Base-by-base conservation (phyloP, 1,140 invertebrate species). In the Piezodorus guildinii region DNA sequence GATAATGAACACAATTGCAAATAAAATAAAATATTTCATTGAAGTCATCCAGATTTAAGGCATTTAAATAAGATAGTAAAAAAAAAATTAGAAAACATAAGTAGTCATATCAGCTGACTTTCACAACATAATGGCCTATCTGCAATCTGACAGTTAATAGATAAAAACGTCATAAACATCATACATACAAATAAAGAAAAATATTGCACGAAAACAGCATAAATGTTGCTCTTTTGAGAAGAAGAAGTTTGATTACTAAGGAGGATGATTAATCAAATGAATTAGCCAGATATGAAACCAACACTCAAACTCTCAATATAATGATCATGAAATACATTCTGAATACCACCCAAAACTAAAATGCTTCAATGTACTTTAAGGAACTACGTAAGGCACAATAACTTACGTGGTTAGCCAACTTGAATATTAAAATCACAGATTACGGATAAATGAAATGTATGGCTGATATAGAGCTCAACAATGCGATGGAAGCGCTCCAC, bases 381-480 rank as follows among this genome's bases (percentile, higher is more conserved):
- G 60, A 9, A n/a, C n/a, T 10, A 17, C 5, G 45, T 10, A 14
- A 39, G 8, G n/a, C 9, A 21, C 3, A 54, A 39, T 16, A 60
- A 64, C 63, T 64, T 64, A 64, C 63, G 63, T 64, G 45, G 54
- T 64, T 64, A 45, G 63, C 52, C 52, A 59, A 64, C 30, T 54
- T 64, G 63, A 51, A 64, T 64, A 44, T 59, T 64, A 64, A 59
- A 51, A 52, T 30, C n/a, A 52, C 51, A n/a, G 46, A 63, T 52
- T 63, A 39, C 25, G 52, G 54, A 58, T 64, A 51, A 59, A 44
- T 60, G 58, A 4, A 60, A 16, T 44, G 58, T n/a, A 30, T 39
- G 44, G 58, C 19, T 64, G 27, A 56, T 52, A 59, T 17, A 27
- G 51, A 23, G 51, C 27, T 63, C 30, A 64, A 64, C 51, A 46